Base-by-base conservation (phyloP, 2,113 vertebrate species). In the Coregonus clupeaformis region DNA sequence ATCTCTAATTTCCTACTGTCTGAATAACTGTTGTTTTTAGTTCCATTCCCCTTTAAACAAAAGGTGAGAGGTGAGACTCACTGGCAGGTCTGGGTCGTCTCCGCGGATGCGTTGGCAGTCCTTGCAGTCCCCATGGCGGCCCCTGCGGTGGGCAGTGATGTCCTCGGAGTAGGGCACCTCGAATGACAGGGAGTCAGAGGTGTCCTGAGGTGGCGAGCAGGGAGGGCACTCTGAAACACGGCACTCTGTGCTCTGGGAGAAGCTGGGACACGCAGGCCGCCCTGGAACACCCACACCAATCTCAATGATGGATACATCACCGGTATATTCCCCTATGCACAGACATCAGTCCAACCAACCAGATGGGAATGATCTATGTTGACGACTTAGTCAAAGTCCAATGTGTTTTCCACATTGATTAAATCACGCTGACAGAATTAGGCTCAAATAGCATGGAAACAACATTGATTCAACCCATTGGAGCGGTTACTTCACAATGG, bases 141-240 rank as follows among this genome's bases (percentile, higher is more conserved):
- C 85, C 82, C 87, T 90, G 80, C 90, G 93, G 79, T 93, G 86
- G 4, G 92, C 91, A 0, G 87, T 80, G 70, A 95, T 87, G 25
- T 90, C 91, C 87, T 99, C 97, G 42, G 97, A 98, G 85, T 97
- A 98, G 6, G 97, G 94, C 47, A 93, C 86, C 45, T 97, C 95
- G 72, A 95, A 92, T 80, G 92, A 72, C n/a, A 94, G 84, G 81
- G 90, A 92, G 83, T 90, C 87, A 82, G 84, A 47, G 4, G 30
- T 42, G 59, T 68, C 11, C 67, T 86, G 84, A 18, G 78, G 59
- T 42, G 36, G 36, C 3, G 36, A 9, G 36, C 9, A 42, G 1
- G 49, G 60, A 29, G 71, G 65, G 6, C 65, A 32, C 30, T 30
- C 65, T 6, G 30, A 36, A 1, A 68, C 64, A 1, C 29, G 36